Conservation (phyloP, 1,140 invertebrate genomes). For the Dendroctonus valens region DNA sequence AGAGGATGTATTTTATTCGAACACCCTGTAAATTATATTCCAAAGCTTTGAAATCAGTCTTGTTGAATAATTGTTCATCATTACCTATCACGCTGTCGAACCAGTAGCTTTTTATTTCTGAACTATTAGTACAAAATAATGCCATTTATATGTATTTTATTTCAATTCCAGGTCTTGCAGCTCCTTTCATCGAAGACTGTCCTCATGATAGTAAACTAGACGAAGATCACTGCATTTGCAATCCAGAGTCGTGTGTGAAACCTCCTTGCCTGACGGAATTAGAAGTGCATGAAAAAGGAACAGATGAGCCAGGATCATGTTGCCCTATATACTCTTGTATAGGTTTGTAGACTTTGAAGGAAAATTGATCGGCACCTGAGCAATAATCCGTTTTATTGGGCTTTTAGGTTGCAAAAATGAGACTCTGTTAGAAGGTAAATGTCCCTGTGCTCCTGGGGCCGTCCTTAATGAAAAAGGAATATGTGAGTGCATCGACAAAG, state of each 20-base stretch:
- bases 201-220: constrained; percentile 42
- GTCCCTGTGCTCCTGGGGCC: constrained; percentile 44
- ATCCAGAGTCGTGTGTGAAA: constrained; percentile 35
- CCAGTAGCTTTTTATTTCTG: background rate
- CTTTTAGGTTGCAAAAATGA: constrained; percentile 38
- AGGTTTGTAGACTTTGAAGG: constrained; percentile 1
- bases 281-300: constrained; percentile 29
- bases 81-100: background rate
- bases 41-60: no score
- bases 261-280: constrained; percentile 40
- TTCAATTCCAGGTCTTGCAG: constrained; percentile 34
- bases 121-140: background rate
- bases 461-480: constrained; percentile 34
- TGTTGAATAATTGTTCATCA: background rate
- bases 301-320: constrained; percentile 39
- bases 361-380: no score
- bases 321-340: constrained; percentile 44
- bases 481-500: constrained; percentile 42
- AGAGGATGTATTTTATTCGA: background rate
- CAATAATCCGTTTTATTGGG: background rate
- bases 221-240: constrained; percentile 42
- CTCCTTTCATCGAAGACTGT: constrained; percentile 41
- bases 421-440: constrained; percentile 39
- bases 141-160: background rate
- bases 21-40: background rate